Evolutionary conservation across 2,888 invertebrate genomes (phyloP), one percentile per base, ranked within the genome.

Genomic region (Polia nebulosa): DNA sequence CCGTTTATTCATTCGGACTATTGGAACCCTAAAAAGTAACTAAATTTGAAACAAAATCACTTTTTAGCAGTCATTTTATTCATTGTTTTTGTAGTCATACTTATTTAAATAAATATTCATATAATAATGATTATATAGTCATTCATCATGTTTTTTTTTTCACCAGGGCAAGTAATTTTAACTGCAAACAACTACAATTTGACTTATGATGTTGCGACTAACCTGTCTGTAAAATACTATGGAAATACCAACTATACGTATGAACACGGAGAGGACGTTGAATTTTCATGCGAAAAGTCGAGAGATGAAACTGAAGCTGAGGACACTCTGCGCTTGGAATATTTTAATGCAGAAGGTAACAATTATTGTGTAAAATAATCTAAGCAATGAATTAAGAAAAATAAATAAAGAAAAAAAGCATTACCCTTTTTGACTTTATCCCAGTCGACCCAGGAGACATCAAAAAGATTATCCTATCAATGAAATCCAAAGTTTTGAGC

Each of bases 261-360:
- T n/a, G 20, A 15, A 44, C 44, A 52, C 0, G 62, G 44, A 13
- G 73, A 44, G 0, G 51, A 69, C 1, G 6, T 68, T 3, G 17
- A 29, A 11, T 44, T 61, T 29, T 25, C 44, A 0, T 69, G 69
- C 51, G 0, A 2, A 13, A 44, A 17, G 9, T 0, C 8, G 15
- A 0, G 1, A 7, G 1, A 0, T 0, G 1, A 22, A 1, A 0
- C 1, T 11, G 0, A 15, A 1, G 0, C 3, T 0, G 0, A 0
- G 1, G 1, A 39, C 3, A 7, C 17, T 39, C 6, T 69, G n/a
- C 41, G 17, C 1, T 49, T 70, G 22, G 64, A 70, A 47, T 70
- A 70, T 53, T 73, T 55, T 27, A 34, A 55, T 29, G 39, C 73
- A 13, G 3, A 53, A 49, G 68, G 67, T 68, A 13, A n/a, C 3